Evolutionary conservation across 2,888 invertebrate species (phyloP), one percentile per base, ranked within the genome.

Genomic region (Spatulosminthurus flaviceps): DNA sequence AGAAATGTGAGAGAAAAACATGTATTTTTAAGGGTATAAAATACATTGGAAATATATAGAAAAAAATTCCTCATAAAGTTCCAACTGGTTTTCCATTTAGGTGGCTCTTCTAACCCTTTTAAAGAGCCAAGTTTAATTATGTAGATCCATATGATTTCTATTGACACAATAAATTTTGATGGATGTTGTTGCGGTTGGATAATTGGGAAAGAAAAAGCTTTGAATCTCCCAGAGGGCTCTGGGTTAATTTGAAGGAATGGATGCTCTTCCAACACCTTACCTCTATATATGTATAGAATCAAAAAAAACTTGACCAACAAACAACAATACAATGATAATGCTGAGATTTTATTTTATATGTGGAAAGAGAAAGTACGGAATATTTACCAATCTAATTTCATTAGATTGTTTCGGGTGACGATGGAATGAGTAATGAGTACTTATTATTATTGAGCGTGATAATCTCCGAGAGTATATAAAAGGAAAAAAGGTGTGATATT

Each of bases 91-190:
- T 34, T 34, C 34, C 34, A 9, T 34, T 9, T 9, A 34, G 34
- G 9, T 34, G 34, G 9, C 5, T 34, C 9, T 34, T 34, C 4
- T 34, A n/a, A n/a, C n/a, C n/a, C n/a, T 34, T 7, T 34, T 34
- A 34, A 34, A 34, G 34, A 34, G 5, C 34, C 9, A 34, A 4
- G 5, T 34, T 4, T 34, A 34, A 4, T 7, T 34, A 9, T 34
- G 34, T 9, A 34, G 4, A 9, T 51, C 19, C 16, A 51, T 4
- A 51, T n/a, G n/a, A n/a, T n/a, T n/a, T n/a, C n/a, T n/a, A 51
- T n/a, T 51, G 51, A 51, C 51, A 51, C 51, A 51, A 51, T 51
- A 51, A 51, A 51, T 51, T 51, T 51, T 51, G 51, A 51, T 51
- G 9, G 51, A 51, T 51, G 19, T 11, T 51, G 19, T 11, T 19